phyloP scores from a whole-genome alignment of 2,113 vertebrate genomes.

The Scolopax mira region DNA sequence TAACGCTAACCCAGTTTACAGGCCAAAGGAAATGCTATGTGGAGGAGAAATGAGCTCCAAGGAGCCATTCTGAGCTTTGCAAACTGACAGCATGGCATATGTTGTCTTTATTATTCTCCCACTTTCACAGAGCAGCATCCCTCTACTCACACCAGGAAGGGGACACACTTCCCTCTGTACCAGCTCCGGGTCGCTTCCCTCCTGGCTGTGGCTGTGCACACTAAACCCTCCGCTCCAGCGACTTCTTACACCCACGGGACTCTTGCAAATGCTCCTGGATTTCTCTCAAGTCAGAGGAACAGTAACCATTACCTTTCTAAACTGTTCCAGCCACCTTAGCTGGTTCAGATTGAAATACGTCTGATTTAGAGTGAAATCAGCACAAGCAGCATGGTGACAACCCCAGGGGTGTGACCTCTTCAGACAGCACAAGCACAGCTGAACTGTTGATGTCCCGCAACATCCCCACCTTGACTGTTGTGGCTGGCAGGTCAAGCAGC shows the following conservation, averaged over 20 bases:
- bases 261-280: fast-evolving
- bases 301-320: not conserved
- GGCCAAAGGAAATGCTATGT: not conserved
- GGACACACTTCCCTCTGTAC: not conserved
- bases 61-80: not conserved
- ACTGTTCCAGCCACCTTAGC: not conserved
- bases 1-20: not conserved
- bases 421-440: not conserved
- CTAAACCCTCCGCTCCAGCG: fast-evolving
- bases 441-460: not conserved
- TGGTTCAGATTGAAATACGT: not conserved
- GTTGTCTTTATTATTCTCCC: not conserved
- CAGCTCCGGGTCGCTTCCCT: fast-evolving
- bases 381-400: not conserved
- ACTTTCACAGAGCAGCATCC: not conserved
- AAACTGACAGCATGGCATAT: not conserved
- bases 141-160: not conserved
- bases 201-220: fast-evolving
- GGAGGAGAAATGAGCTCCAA: not conserved
- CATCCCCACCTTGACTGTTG: not conserved
- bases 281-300: not conserved
- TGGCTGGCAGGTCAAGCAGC: not conserved
- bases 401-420: not conserved
- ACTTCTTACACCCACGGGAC: not conserved
- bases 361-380: not conserved